phyloP scores from a whole-genome alignment of 2,888 invertebrate genomes.

The Unio pictorum region DNA sequence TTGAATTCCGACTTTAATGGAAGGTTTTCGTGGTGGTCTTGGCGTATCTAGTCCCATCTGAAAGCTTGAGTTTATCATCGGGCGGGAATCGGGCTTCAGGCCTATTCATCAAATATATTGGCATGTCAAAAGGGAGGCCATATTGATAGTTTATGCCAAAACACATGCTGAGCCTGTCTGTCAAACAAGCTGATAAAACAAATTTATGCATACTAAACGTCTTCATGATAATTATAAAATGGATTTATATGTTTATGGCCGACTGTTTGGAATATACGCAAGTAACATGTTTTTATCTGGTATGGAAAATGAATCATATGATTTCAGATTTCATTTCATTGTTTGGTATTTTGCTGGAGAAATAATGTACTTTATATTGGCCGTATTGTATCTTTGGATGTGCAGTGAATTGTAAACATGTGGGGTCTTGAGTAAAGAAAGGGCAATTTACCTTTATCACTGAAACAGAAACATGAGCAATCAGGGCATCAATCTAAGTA shows the following conservation, averaged over 20 bases:
- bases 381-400: no score
- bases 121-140: constrained; percentile 2
- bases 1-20: constrained; percentile 38
- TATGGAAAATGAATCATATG: constrained; percentile 9
- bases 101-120: constrained; percentile 5
- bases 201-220: constrained; percentile 18
- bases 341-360: background rate
- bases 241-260: constrained; percentile 6
- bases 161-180: constrained; percentile 4
- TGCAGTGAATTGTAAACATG: no score
- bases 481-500: no score
- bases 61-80: constrained; percentile 13
- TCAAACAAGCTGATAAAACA: constrained; percentile 11
- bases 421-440: no score
- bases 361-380: constrained; percentile 1
- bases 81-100: constrained; percentile 6
- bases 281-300: constrained; percentile 4
- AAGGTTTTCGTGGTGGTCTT: constrained; percentile 35
- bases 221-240: constrained; percentile 19
- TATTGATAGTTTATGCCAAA: background rate
- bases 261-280: constrained; percentile 3
- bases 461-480: no score
- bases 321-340: constrained; percentile 4
- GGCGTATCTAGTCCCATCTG: constrained; percentile 11
- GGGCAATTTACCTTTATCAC: no score